A percentile compares a stretch with the other conserved stretches of the same genome.
Conservation (phyloP, 2,113 vertebrate species). For the Hippocampus guttulatus region DNA sequence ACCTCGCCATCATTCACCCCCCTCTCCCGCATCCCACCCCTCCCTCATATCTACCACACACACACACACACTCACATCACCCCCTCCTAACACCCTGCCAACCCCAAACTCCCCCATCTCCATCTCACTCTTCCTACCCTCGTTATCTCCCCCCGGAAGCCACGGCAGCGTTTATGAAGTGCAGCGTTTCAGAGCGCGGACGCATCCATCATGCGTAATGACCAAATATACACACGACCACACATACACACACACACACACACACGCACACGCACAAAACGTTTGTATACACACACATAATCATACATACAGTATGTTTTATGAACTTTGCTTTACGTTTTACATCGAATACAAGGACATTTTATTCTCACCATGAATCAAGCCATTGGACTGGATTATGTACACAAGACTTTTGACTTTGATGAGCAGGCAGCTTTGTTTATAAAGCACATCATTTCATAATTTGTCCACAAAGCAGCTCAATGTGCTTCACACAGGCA, state of each 20-base stretch:
- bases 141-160: not conserved
- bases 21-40: constrained; percentile 3
- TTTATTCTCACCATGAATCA: not conserved
- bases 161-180: not conserved
- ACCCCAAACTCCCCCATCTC: not conserved
- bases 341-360: not conserved
- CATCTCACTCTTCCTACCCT: not conserved
- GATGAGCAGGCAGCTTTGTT: no score
- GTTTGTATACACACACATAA: not conserved
- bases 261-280: no score
- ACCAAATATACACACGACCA: not conserved
- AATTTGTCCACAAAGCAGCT: no score
- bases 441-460: no score
- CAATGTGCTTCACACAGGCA: no score
- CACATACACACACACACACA: not conserved
- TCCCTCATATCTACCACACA: not conserved
- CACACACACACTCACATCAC: not conserved
- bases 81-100: not conserved
- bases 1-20: constrained; percentile 39
- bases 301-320: not conserved
- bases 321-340: not conserved
- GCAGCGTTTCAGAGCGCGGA: not conserved
- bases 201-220: constrained; percentile 3
- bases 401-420: not conserved
- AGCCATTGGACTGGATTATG: not conserved